These are phyloP conservation scores for Paramormyrops kingsleyae DNA, from an alignment of 2,113 vertebrate genomes.

Conservation along the genomic window DNA sequence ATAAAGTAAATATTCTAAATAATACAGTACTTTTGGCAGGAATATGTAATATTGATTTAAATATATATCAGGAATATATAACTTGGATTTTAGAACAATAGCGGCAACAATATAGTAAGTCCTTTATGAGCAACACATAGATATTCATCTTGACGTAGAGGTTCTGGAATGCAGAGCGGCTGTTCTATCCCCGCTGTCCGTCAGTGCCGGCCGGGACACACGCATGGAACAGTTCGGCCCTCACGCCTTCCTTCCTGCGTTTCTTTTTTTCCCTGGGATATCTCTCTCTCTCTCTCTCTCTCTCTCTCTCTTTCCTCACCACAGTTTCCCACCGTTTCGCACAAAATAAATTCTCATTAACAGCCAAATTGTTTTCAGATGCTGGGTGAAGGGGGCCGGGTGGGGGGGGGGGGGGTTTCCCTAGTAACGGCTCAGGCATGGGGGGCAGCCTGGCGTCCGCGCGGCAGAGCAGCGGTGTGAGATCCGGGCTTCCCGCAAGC, in stretches of 20 bases:
- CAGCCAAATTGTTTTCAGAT: conserved; percentile 83
- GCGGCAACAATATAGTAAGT: neutral
- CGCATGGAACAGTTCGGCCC: conserved; percentile 6
- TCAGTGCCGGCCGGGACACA: conserved; percentile 15
- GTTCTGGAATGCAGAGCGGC: neutral
- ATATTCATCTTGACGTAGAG: neutral
- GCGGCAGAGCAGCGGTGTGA: conserved; percentile 74
- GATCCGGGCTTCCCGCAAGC: conserved; percentile 79
- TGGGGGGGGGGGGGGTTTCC: conserved; percentile 57
- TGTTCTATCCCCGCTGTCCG: neutral
- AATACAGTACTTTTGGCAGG: neutral
- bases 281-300: conserved; percentile 23
- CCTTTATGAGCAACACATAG: neutral
- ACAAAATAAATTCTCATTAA: conserved; percentile 81
- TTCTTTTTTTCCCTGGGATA: neutral
- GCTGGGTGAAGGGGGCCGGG: conserved; percentile 42
- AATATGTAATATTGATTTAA: neutral
- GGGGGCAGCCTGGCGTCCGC: conserved; percentile 59
- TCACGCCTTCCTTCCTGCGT: conserved; percentile 23
- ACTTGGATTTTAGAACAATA: neutral
- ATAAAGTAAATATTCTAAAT: neutral
- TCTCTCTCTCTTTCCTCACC: conserved; percentile 57
- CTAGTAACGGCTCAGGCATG: conserved; percentile 76
- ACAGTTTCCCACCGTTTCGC: conserved; percentile 76
- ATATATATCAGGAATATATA: neutral